Evolutionary conservation across 2,797 vertebrate species (phyloP).

Genomic region (Gastrophryne carolinensis): DNA sequence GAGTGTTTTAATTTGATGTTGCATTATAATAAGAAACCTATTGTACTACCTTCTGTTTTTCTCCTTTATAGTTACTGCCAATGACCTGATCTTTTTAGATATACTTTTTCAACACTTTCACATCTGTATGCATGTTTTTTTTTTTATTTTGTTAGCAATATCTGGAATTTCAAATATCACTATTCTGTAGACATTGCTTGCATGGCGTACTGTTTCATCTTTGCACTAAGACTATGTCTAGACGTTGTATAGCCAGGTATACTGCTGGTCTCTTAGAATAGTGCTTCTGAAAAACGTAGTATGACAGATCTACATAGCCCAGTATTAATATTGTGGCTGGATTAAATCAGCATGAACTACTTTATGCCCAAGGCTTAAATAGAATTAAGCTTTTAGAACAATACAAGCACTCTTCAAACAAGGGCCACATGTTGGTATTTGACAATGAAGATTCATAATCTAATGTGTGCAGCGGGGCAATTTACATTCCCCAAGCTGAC

Average conservation of each 20-base stretch:
- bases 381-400: slow-evolving; percentile 40
- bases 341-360: slow-evolving; percentile 43
- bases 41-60: too few species aligned
- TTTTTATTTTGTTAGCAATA: neutral
- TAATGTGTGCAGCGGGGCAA: neutral
- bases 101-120: too few species aligned
- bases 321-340: slow-evolving; percentile 27
- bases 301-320: neutral
- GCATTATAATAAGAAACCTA: too few species aligned
- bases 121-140: neutral
- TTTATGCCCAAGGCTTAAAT: slow-evolving; percentile 33
- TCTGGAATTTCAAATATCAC: neutral
- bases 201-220: slow-evolving; percentile 12
- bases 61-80: too few species aligned
- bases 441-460: neutral
- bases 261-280: slow-evolving; percentile 13
- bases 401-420: slow-evolving; percentile 26
- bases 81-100: too few species aligned
- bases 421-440: slow-evolving; percentile 7
- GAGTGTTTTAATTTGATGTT: too few species aligned
- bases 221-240: neutral
- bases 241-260: neutral
- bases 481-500: neutral
- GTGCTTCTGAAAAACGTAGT: too few species aligned
- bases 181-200: slow-evolving; percentile 19